Conservation (phyloP, 2,113 vertebrate genomes). For the Serranochromis macrocephalus region DNA sequence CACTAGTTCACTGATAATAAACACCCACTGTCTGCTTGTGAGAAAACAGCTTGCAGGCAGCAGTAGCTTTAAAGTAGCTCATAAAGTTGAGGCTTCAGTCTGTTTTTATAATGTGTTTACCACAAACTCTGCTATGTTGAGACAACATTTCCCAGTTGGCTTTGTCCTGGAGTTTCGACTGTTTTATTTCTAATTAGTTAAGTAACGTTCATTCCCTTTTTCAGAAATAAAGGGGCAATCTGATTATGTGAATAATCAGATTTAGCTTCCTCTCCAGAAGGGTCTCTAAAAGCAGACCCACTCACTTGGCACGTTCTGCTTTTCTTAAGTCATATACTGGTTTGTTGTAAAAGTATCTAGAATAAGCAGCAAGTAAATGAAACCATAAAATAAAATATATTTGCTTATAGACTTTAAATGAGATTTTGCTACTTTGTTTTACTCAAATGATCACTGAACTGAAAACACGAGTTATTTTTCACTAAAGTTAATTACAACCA, state of each 20-base stretch:
- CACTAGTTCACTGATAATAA: neutral
- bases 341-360: neutral
- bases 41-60: neutral
- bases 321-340: neutral
- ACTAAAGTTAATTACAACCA: neutral
- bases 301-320: neutral
- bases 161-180: neutral
- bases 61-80: neutral
- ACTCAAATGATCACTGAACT: neutral
- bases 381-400: neutral
- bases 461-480: neutral
- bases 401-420: neutral
- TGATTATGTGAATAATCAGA: conserved; percentile 35
- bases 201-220: neutral
- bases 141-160: neutral
- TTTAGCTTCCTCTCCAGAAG: neutral
- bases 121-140: neutral
- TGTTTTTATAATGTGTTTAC: neutral
- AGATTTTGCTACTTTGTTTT: neutral
- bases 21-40: neutral
- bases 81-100: neutral
- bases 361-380: neutral
- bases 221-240: conserved; percentile 13
- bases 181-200: conserved; percentile 10
- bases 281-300: conserved; percentile 2